Evolutionary conservation across 37 sponge, comb jelly and placozoan species (phyloP), one percentile per base, ranked within the genome.

Genomic region (Spongia lamella): DNA sequence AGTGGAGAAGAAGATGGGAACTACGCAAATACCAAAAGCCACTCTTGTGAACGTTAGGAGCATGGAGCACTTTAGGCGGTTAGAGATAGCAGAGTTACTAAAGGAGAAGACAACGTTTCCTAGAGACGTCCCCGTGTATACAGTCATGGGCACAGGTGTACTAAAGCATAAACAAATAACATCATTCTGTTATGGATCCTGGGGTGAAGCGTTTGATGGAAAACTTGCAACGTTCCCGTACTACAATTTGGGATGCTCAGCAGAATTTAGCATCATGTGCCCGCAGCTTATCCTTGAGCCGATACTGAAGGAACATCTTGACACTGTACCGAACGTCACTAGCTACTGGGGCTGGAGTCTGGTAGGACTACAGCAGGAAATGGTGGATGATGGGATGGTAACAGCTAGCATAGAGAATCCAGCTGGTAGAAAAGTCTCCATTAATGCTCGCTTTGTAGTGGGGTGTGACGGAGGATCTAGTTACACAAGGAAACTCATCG

Each of bases 401-500:
- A 58, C 59, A 37, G 62, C 67, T 7, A 17, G 26, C 16, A 30
- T 49, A 27, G 56, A 72, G 34, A 9, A 43, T 9, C 5, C 7
- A 13, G 9, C 7, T 43, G 47, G 47, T 9, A 43, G 9, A 9
- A 43, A 43, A 43, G 5, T 43, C 5, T 58, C 61, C 24, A 34
- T 89, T 47, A 73, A 19, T 33, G 90, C 77, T 24, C 38, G 60
- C 21, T 89, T 76, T 39, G 29, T 79, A 26, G 77, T 89, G 24
- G 90, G 72, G 24, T 84, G 85, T 63, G 90, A 89, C 63, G 90
- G 90, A 40, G 88, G 84, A 5, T 66, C 56, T 36, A 92, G 92
- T 52, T 39, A 31, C 21, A 57, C 76, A 1, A 70, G 92, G 11
- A 87, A 80, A 40, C 31, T 56, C 53, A 56, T 92, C 27, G 62